Conservation (phyloP, 2,888 invertebrate genomes). For the Macrosiphum euphorbiae region DNA sequence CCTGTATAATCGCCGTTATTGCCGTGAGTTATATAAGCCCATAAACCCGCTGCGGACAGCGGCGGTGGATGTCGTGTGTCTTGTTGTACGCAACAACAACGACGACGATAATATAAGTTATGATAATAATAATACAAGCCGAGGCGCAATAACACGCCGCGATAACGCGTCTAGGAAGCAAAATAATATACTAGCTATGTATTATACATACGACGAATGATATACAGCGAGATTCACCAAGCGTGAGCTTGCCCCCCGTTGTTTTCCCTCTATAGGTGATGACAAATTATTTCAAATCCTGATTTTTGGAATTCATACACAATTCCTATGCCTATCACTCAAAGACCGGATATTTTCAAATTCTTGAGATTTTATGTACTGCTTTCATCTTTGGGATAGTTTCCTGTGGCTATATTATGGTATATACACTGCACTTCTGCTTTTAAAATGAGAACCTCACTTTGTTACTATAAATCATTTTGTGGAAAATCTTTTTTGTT, state of each 20-base stretch:
- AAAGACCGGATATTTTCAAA: background rate
- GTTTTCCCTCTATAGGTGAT: background rate
- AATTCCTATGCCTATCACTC: background rate
- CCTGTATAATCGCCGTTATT: conserved; percentile 20
- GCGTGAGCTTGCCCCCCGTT: no score
- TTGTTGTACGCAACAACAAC: background rate
- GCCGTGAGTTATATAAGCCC: conserved; percentile 13
- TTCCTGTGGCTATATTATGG: background rate
- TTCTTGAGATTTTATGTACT: background rate
- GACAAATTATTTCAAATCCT: background rate
- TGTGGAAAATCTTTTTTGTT: background rate
- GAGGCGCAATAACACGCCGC: background rate
- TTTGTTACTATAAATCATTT: background rate
- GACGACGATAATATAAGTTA: background rate
- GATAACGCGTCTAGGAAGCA: background rate
- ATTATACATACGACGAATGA: background rate
- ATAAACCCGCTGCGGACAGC: conserved; percentile 4
- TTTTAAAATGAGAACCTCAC: background rate
- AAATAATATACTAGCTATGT: background rate
- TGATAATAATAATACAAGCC: background rate
- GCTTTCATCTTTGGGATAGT: no score
- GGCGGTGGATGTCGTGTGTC: background rate
- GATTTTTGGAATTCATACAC: background rate
- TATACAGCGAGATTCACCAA: background rate
- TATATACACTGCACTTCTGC: background rate